phyloP scores from a whole-genome alignment of 2,797 vertebrate genomes.

The Coregonus ussuriensis region DNA sequence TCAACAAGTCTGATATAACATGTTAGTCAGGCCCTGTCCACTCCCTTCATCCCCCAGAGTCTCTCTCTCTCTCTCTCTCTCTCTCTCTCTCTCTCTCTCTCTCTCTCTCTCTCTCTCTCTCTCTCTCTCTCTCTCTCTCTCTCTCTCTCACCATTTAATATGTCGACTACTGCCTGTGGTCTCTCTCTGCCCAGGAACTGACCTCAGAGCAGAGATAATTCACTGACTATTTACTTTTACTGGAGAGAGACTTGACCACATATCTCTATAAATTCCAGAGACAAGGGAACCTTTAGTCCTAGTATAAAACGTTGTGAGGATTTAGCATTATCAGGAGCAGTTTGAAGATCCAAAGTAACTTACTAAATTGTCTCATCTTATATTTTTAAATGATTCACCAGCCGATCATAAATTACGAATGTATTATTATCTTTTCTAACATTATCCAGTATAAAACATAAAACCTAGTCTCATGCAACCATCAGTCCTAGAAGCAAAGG shows the following conservation, averaged over 20 bases:
- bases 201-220: constrained; percentile 32
- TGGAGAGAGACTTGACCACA: constrained; percentile 43
- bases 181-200: constrained; percentile 30
- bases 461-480: too few relatives aligned
- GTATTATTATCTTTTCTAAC: not conserved
- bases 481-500: too few relatives aligned
- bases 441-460: too few relatives aligned
- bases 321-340: not conserved
- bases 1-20: not conserved
- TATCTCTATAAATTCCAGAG: constrained; percentile 43
- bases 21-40: not conserved
- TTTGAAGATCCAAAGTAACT: not conserved
- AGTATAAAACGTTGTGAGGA: not conserved
- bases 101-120: not conserved
- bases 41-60: not conserved
- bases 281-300: constrained; percentile 40
- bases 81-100: not conserved
- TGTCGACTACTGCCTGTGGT: constrained; percentile 36
- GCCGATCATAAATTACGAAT: not conserved
- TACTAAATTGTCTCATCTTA: not conserved
- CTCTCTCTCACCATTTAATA: constrained; percentile 9
- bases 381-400: not conserved
- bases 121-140: not conserved
- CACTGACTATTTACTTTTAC: constrained; percentile 40
- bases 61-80: not conserved